Percentiles rank a stretch among this genome's conserved stretches.
Evolutionary conservation across 2,888 invertebrate genomes (phyloP).

Genomic region (Gisinianus flammeolus): DNA sequence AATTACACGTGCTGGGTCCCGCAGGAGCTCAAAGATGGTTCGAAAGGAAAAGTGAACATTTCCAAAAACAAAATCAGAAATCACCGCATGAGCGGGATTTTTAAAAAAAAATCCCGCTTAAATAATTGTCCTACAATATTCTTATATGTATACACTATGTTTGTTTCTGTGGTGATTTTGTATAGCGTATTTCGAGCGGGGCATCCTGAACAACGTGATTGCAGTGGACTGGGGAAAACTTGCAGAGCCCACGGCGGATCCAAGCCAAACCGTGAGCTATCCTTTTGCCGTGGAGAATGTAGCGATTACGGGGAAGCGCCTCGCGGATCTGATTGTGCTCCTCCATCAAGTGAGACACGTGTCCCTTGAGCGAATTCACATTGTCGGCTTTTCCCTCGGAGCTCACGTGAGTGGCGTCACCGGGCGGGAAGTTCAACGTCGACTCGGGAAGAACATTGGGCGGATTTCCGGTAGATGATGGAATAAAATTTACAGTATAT

Average conservation of each 20-base stretch:
- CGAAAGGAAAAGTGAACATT: too few relatives aligned
- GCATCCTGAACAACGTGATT: not conserved
- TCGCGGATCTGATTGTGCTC: constrained; percentile 6
- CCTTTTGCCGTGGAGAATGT: constrained; percentile 19
- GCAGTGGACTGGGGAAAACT: constrained; percentile 19
- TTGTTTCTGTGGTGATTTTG: not conserved
- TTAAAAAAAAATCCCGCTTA: too few relatives aligned
- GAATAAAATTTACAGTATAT: not conserved
- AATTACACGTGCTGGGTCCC: constrained; percentile 27
- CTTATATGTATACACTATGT: not conserved
- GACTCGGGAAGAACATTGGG: too few relatives aligned
- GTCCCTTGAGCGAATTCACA: not conserved
- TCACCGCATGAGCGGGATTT: too few relatives aligned
- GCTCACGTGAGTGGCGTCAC: constrained; percentile 20
- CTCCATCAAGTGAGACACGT: not conserved
- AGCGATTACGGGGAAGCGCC: not conserved
- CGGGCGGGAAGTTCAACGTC: not conserved
- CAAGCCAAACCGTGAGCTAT: not conserved
- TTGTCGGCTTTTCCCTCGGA: constrained; percentile 34
- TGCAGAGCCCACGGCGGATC: not conserved
- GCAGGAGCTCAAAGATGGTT: constrained; percentile 30
- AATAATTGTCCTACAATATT: too few relatives aligned
- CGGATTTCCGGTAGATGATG: constrained; percentile 9
- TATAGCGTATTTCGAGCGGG: constrained; percentile 18
- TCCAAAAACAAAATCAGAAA: too few relatives aligned